phyloP scores from a whole-genome alignment of 1,140 invertebrate species.

The Galleria mellonella region DNA sequence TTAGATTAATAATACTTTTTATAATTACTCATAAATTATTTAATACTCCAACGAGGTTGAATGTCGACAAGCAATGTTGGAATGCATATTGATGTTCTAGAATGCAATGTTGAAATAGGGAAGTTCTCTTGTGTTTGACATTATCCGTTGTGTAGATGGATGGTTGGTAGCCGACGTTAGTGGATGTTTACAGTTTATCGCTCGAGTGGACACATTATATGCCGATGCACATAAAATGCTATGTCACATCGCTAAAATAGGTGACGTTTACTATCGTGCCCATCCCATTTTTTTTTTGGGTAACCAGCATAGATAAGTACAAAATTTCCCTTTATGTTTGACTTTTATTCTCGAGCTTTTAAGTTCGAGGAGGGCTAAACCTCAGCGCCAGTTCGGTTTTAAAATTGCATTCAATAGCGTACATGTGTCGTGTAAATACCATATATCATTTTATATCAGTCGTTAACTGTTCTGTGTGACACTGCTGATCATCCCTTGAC shows the following conservation, averaged over 20 bases:
- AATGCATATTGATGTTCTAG: not conserved
- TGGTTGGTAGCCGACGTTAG: slow-evolving; percentile 20
- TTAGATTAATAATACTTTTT: no score
- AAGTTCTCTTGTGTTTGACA: slow-evolving; percentile 34
- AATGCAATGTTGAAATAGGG: slow-evolving; percentile 37
- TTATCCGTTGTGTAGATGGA: slow-evolving; percentile 30
- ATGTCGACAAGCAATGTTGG: not conserved
- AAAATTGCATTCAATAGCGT: no score
- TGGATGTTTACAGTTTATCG: slow-evolving; percentile 26
- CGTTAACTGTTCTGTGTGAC: no score
- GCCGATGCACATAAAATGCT: slow-evolving; percentile 1
- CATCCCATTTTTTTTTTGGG: not conserved
- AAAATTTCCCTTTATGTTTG: not conserved
- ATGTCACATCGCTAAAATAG: not conserved
- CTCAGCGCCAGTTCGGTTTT: no score
- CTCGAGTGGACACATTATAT: slow-evolving; percentile 29
- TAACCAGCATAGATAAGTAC: not conserved
- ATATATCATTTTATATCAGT: no score
- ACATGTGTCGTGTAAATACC: no score
- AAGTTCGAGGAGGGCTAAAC: no score
- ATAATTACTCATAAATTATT: no score
- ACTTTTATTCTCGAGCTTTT: not conserved
- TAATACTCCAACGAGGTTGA: no score
- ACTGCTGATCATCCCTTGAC: no score
- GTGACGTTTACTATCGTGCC: not conserved